Evolutionary conservation across 2,797 vertebrate species (phyloP), one percentile per base, ranked within the genome.

Genomic region (Cheirogaleus major): DNA sequence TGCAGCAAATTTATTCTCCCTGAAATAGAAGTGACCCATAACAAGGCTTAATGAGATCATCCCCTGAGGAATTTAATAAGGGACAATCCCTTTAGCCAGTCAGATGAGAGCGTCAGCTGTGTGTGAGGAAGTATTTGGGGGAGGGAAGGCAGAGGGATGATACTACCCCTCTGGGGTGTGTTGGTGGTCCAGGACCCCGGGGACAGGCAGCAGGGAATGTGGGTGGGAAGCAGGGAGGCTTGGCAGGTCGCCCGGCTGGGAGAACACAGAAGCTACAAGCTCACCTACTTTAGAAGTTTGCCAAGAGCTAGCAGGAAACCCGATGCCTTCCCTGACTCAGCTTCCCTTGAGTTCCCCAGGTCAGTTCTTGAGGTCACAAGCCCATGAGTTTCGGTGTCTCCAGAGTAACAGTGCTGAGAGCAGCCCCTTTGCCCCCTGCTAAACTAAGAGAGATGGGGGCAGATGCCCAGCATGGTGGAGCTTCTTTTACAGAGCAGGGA

Each of bases 11-110:
- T 87, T 91, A 79, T 95, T 97, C 97, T 97, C 98, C 96, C 96
- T 95, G 96, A 97, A 97, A 97, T 98, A 98, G 97, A 97, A 97
- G 95, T 97, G 95, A 96, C 96, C 97, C 96, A 93, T 95, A 97
- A 97, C 69, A 41, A 95, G 96, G 22, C 93, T 97, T 97, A 97
- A 98, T 97, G 97, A 98, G 96, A 94, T 97, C 96, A 97, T 93
- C 96, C 96, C 91, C 91, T 35, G 41, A 95, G 96, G 97, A 97
- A 96, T 97, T 96, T 89, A 96, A 97, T 96, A 97, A 97, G 93
- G 91, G 95, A 95, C 96, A 95, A 70, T 97, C 9, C 59, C 95
- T 96, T 90, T 81, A 95, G 94, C 93, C 89, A 95, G 96, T 79
- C 76, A 91, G 89, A 82, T 15, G 35, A 86, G 75, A 55, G 15